Percentiles rank a stretch among this genome's conserved stretches.
Conservation (phyloP, 2,797 vertebrate genomes). For the Synaphobranchus kaupii region DNA sequence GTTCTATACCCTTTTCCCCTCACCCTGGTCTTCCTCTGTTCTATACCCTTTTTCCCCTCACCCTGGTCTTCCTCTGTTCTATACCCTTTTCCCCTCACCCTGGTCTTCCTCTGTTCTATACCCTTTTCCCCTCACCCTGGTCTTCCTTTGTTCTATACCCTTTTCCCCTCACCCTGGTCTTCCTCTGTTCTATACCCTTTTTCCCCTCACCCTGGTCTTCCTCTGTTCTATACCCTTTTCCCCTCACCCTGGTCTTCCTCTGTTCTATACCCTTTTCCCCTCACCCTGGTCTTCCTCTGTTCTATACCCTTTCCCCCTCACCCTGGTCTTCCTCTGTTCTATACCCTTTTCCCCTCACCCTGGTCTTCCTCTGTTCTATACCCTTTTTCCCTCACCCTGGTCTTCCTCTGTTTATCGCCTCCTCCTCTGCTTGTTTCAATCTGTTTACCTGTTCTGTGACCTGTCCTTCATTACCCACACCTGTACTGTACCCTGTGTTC, state of each 20-base stretch:
- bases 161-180: background rate
- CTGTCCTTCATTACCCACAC: background rate
- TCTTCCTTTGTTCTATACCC: constrained; percentile 27
- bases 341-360: background rate
- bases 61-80: constrained; percentile 22
- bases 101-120: constrained; percentile 26
- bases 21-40: constrained; percentile 19
- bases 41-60: constrained; percentile 4
- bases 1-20: constrained; percentile 1
- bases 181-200: constrained; percentile 33
- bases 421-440: constrained; percentile 24
- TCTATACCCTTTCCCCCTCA: background rate
- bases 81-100: background rate
- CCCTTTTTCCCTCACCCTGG: background rate
- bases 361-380: constrained; percentile 17
- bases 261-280: constrained; percentile 3
- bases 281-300: constrained; percentile 20
- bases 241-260: constrained; percentile 18
- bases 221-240: constrained; percentile 25
- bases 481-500: background rate
- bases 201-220: background rate
- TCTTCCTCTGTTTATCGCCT: constrained; percentile 20
- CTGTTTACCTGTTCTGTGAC: background rate
- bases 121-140: background rate
- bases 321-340: constrained; percentile 21